Conservation (phyloP, 2,888 invertebrate genomes). For the Stictocephala bisonia region DNA sequence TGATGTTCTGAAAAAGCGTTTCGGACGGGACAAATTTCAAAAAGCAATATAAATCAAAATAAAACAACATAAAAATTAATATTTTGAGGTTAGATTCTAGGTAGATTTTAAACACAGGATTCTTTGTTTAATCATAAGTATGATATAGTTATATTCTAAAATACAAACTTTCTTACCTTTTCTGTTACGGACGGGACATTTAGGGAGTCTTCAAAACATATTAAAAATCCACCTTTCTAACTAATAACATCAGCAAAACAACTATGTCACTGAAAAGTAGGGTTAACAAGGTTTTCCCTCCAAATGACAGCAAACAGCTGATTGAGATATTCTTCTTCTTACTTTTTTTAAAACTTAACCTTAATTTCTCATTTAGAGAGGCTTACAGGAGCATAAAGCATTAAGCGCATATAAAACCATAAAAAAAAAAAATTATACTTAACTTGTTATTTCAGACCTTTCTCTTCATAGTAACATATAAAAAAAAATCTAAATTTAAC, state of each 20-base stretch:
- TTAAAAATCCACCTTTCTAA: slow-evolving; percentile 21
- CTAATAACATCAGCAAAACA: slow-evolving; percentile 1
- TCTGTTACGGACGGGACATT: slow-evolving; percentile 38
- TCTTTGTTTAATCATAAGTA: slow-evolving; percentile 30
- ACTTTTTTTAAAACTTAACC: slow-evolving; percentile 16
- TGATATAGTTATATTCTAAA: slow-evolving; percentile 27
- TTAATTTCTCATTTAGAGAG: slow-evolving; percentile 33
- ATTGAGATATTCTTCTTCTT: slow-evolving; percentile 39
- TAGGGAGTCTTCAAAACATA: slow-evolving; percentile 13
- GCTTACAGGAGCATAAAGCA: slow-evolving; percentile 33
- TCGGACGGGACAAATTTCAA: slow-evolving; percentile 36
- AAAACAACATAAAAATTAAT: slow-evolving; percentile 30
- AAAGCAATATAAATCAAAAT: slow-evolving; percentile 34
- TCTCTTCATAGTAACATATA: slow-evolving; percentile 35
- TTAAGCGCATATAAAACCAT: slow-evolving; percentile 28
- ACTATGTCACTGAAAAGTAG: slow-evolving; percentile 29
- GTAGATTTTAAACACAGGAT: slow-evolving; percentile 32
- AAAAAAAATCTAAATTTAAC: slow-evolving; percentile 11
- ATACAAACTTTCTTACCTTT: slow-evolving; percentile 41
- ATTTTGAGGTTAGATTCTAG: slow-evolving; percentile 28
- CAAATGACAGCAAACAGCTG: slow-evolving; percentile 33
- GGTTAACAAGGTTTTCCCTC: slow-evolving; percentile 40
- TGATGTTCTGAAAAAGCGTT: slow-evolving; percentile 40
- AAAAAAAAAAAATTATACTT: slow-evolving; percentile 25
- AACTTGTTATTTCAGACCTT: slow-evolving; percentile 23